Evolutionary conservation across 2,888 invertebrate species (phyloP), one percentile per base, ranked within the genome.

Genomic region (Pandemis corylana): DNA sequence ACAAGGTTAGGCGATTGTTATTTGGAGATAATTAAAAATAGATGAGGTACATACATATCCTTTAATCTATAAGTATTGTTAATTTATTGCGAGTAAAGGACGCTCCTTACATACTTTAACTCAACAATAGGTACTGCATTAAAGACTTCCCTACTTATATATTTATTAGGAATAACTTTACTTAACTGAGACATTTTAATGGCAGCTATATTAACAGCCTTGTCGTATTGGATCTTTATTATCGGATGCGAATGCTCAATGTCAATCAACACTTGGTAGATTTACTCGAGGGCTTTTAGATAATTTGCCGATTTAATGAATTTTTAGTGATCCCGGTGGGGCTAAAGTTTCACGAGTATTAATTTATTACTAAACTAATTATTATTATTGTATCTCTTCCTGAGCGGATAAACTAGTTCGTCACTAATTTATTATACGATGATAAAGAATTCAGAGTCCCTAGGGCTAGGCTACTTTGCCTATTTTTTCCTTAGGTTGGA

Each of bases 231-330:
- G 20, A 56, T 56, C 15, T 56, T 56, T 15, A 15, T 7, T 7
- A 9, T 56, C 56, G 9, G 20, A 56, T 56, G 56, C 56, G 56
- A 56, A 20, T 20, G 1, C 56, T 56, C 56, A 20, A 56, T 20
- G 56, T 56, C 56, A 56, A 20, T 56, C 20, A 20, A 20, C 56
- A 20, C 56, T 51, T 56, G 56, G 56, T 20, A 56, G 56, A 56
- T n/a, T 56, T 56, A 56, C 56, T 56, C 56, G 56, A 56, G 56
- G 56, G 56, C 20, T 20, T 15, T 7, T 56, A n/a, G n/a, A n/a
- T n/a, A 56, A 56, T 56, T 56, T 56, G 9, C 56, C 56, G 56
- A 20, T 56, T 20, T 56, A 56, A 56, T 20, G 15, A 56, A 56
- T 56, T 56, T 20, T 20, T 56, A 6, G 56, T 20, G 20, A 20